phyloP scores from a whole-genome alignment of 2,113 vertebrate genomes.

The Phainopepla nitens region DNA sequence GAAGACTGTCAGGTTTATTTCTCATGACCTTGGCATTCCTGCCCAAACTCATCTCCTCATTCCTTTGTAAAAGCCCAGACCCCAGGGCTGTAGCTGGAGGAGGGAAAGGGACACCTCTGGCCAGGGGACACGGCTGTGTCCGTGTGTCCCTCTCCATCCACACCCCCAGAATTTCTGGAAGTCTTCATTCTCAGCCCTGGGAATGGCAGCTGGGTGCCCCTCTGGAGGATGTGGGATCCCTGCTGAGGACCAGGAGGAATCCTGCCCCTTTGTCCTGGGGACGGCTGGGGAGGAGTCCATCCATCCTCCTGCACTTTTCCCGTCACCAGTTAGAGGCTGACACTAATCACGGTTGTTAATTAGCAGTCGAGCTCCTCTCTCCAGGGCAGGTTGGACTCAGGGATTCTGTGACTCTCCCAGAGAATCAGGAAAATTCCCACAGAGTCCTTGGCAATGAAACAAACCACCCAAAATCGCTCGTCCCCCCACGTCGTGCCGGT shows the following conservation, averaged over 20 bases:
- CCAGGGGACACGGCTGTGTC: neutral
- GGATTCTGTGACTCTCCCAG: neutral
- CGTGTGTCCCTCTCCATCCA: neutral
- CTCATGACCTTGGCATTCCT: neutral
- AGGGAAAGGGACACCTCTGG: neutral
- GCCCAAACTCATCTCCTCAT: neutral
- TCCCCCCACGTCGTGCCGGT: no score
- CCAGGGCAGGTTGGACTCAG: neutral
- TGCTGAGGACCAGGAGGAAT: neutral
- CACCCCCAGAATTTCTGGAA: neutral
- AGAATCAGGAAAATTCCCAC: neutral
- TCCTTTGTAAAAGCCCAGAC: neutral
- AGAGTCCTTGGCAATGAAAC: neutral
- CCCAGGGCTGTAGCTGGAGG: neutral
- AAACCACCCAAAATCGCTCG: rapidly evolving
- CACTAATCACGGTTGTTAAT: neutral
- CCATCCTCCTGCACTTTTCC: neutral
- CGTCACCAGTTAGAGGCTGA: neutral
- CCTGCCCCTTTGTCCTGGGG: neutral
- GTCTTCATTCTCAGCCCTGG: neutral
- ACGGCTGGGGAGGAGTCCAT: neutral
- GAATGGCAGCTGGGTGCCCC: no score
- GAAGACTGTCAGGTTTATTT: neutral
- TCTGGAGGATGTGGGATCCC: neutral
- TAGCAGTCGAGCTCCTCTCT: neutral